phyloP scores from a whole-genome alignment of 2,888 invertebrate genomes.

The Apoda limacodes region DNA sequence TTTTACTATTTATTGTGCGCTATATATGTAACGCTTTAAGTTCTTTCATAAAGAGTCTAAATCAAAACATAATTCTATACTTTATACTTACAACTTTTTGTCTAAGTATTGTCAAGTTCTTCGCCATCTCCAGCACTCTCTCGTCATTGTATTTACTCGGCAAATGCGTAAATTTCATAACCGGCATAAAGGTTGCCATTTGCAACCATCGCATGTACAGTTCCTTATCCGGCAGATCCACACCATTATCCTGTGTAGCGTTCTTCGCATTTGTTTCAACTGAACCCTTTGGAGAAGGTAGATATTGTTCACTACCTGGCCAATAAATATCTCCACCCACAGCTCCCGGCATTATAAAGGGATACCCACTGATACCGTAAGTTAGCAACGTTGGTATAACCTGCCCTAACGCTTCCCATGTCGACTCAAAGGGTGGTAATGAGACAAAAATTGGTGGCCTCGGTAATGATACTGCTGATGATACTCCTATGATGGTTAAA shows the following conservation, averaged over 20 bases:
- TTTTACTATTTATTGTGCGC: too few species aligned
- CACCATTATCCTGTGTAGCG: conserved; percentile 48
- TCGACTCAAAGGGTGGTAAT: conserved; percentile 85
- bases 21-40: too few species aligned
- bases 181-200: conserved; percentile 89
- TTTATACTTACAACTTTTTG: conserved; percentile 73
- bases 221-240: conserved; percentile 79
- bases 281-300: conserved; percentile 61
- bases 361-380: conserved; percentile 92
- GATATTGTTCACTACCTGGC: conserved; percentile 68
- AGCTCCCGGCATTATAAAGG: conserved; percentile 92
- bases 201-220: conserved; percentile 92
- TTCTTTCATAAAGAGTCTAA: too few species aligned
- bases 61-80: too few species aligned
- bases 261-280: conserved; percentile 35
- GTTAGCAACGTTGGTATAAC: conserved; percentile 90
- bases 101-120: conserved; percentile 78
- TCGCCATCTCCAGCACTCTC: conserved; percentile 80
- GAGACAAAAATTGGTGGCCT: conserved; percentile 88
- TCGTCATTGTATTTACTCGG: conserved; percentile 91
- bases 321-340: conserved; percentile 90
- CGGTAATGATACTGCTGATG: conserved; percentile 85
- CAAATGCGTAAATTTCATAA: conserved; percentile 90
- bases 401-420: conserved; percentile 86
- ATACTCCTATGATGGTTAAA: conserved; percentile 81